Conservation (phyloP, 2,113 vertebrate genomes). For the Semicossyphus pulcher region DNA sequence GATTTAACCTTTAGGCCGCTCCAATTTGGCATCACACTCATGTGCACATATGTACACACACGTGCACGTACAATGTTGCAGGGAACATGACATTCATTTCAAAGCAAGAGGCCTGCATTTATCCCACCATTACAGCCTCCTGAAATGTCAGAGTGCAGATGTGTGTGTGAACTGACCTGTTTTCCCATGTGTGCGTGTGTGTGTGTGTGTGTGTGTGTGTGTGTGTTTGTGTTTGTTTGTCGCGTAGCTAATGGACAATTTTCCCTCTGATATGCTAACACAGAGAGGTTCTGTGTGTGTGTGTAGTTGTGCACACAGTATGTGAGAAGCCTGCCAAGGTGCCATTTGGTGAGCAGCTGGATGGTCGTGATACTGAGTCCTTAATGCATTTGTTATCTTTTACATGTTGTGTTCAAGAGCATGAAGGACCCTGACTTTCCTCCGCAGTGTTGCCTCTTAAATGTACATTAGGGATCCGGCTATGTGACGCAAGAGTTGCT, state of each 20-base stretch:
- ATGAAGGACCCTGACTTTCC: background rate
- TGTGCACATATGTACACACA: background rate
- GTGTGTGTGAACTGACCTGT: constrained; percentile 15
- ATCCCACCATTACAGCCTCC: constrained; percentile 48
- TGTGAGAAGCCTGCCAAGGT: background rate
- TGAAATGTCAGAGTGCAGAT: constrained; percentile 60
- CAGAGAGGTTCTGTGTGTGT: background rate
- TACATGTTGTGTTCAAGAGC: background rate
- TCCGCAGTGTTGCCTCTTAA: background rate
- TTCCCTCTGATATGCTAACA: constrained; percentile 19
- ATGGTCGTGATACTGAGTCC: background rate
- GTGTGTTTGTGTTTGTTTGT: background rate
- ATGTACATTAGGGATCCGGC: background rate
- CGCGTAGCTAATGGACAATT: constrained; percentile 18
- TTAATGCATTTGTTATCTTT: background rate
- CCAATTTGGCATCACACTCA: constrained; percentile 8
- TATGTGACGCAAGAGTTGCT: background rate
- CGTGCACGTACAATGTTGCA: background rate
- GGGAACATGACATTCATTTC: constrained; percentile 54
- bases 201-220: constrained; percentile 25
- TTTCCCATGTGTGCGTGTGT: constrained; percentile 23
- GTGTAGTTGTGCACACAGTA: background rate
- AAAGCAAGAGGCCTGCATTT: constrained; percentile 49
- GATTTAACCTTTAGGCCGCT: constrained; percentile 25
- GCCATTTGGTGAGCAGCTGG: background rate